Evolutionary conservation across 2,888 invertebrate species (phyloP), one percentile per base, ranked within the genome.

Genomic region (Blera fallax): DNA sequence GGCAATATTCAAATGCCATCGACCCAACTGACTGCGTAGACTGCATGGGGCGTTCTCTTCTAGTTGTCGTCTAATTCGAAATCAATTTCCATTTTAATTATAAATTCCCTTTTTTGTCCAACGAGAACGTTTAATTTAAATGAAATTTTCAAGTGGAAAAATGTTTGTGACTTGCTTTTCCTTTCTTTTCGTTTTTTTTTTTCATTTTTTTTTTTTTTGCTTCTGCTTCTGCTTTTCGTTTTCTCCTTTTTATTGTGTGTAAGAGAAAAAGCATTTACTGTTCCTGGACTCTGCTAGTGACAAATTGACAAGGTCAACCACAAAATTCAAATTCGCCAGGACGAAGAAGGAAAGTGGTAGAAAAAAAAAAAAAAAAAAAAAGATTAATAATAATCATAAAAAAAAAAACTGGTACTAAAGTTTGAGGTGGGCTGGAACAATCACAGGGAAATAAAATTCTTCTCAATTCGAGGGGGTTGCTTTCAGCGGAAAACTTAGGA

Each of bases 31-130:
- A 24, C 54, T 54, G 48, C 37, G 29, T 48, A 29, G 29, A 76
- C 56, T 74, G 58, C 62, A 73, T 60, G 40, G 40, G 62, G 29
- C 29, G 37, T 40, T 18, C 11, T 16, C 11, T 48, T 16, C 48
- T 43, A 16, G 73, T 48, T 43, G 56, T n/a, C 29, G 27, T 77
- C 69, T 81, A 85, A 81, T 81, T 70, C 67, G 65, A 81, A 85
- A 85, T 85, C 85, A 77, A 85, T 85, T 85, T 85, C 85, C 54
- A 85, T 76, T 85, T 85, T 85, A 81, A 85, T 85, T 85, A 81
- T 81, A 81, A 85, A 81, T 81, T 81, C 81, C 62, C 67, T 72
- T 72, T 83, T 69, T 72, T 32, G 56, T 16, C 65, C 69, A 52
- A 60, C 48, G 69, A 65, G 54, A 85, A 45, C 70, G 65, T 81